Conservation (phyloP, 2,113 vertebrate species). For the Protobothrops mucrosquamatus region DNA sequence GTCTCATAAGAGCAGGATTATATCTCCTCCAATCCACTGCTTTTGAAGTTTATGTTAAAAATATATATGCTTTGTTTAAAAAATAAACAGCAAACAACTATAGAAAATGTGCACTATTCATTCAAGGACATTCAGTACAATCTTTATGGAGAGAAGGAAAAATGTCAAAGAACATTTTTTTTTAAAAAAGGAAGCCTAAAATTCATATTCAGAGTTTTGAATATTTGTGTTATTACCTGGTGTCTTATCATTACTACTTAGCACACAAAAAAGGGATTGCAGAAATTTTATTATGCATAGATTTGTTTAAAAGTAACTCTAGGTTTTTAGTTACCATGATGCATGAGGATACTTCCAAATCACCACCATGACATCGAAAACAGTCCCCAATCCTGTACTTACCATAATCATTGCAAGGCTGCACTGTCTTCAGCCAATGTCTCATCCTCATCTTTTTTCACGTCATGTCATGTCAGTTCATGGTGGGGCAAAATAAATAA, state of each 20-base stretch:
- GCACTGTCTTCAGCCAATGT: not conserved
- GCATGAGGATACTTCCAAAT: not conserved
- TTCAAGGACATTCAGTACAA: conserved; percentile 23
- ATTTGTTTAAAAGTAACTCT: not conserved
- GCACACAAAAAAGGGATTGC: not conserved
- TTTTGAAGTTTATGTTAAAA: conserved; percentile 41
- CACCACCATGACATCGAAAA: not conserved
- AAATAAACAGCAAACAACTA: not conserved
- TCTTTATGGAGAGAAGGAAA: conserved; percentile 29
- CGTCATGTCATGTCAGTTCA: not conserved
- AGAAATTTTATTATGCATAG: not conserved
- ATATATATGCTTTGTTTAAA: not conserved
- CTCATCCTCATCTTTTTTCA: not conserved
- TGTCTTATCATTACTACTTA: not conserved
- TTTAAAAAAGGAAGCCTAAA: not conserved
- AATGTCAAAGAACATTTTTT: conserved; percentile 22
- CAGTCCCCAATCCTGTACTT: not conserved
- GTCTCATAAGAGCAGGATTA: conserved; percentile 34
- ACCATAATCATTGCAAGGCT: not conserved
- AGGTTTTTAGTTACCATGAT: not conserved
- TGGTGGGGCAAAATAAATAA: not conserved
- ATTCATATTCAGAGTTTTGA: not conserved
- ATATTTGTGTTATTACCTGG: not conserved
- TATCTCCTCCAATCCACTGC: conserved; percentile 48
- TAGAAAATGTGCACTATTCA: not conserved